Evolutionary conservation across 2,888 invertebrate species (phyloP).

Genomic region (Thereva nobilitata): DNA sequence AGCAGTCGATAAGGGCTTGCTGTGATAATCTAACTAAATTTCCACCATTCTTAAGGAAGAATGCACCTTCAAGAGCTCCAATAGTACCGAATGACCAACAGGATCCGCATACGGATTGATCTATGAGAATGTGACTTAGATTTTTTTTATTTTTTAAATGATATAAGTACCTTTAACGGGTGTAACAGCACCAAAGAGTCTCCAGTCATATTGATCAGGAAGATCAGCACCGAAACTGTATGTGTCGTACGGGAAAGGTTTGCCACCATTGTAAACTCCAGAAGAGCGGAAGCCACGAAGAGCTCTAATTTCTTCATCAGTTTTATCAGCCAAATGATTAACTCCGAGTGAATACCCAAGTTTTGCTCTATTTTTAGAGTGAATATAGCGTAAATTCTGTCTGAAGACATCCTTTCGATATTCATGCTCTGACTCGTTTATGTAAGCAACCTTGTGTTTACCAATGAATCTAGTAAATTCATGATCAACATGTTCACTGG

Average conservation of each 20-base stretch:
- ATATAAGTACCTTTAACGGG: constrained; percentile 78
- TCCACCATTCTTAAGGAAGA: constrained; percentile 80
- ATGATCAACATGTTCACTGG: constrained; percentile 70
- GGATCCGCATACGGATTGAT: constrained; percentile 96
- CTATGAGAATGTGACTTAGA: constrained; percentile 59
- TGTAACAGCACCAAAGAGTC: constrained; percentile 88
- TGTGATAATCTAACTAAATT: constrained; percentile 83
- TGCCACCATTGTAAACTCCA: constrained; percentile 71
- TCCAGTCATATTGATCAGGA: constrained; percentile 86
- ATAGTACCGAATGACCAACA: constrained; percentile 97
- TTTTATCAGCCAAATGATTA: constrained; percentile 87
- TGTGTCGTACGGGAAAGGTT: constrained; percentile 75
- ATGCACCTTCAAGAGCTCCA: constrained; percentile 90
- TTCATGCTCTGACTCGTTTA: constrained; percentile 66
- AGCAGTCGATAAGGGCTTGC: constrained; percentile 93
- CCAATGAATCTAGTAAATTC: constrained; percentile 74
- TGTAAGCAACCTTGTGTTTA: constrained; percentile 73
- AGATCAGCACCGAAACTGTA: constrained; percentile 62
- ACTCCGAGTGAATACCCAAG: constrained; percentile 74
- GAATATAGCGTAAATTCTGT: constrained; percentile 82
- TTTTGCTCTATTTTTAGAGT: constrained; percentile 78
- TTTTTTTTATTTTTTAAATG: neutral
- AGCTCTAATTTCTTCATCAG: constrained; percentile 74
- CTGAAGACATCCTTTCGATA: constrained; percentile 78
- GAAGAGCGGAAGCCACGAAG: constrained; percentile 70